Evolutionary conservation across 2,888 invertebrate species (phyloP), one percentile per base, ranked within the genome.

Genomic region (Protonemura montana): DNA sequence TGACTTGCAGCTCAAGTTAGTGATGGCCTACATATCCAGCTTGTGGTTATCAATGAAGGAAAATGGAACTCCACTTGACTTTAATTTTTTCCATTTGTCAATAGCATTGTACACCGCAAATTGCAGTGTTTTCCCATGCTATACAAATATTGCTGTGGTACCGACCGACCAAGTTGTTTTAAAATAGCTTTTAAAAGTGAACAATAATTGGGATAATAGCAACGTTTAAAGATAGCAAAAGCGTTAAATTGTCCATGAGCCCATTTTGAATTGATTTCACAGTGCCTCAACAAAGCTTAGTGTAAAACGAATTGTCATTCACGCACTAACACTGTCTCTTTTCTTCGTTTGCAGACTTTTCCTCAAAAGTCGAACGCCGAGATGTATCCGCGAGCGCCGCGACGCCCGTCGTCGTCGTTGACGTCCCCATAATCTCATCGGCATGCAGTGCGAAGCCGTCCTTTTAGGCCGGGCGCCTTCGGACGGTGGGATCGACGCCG

Each of bases 401-500:
- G 80, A 5, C 80, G 28, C 26, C 80, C 30, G 28, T 30, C n/a
- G 59, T 21, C 59, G 59, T 16, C 3, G 21, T 21, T 21, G 59
- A 59, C 59, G 59, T 1, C 59, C 1, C 59, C 59, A 10, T 59
- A 59, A 21, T 1, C 59, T 10, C 16, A 2, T 7, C 81, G 29
- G 0, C 16, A 84, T 86, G 86, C 87, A 89, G 86, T 89, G 89
- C 84, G 89, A 89, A 86, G 88, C 88, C 26, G 85, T 88, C 29
- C 88, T 89, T 7, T 87, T 89, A 13, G 89, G 89, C 21, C 87
- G 89, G 30, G 88, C 88, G 28, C 86, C 88, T 76, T 88, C 89
- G 42, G 88, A 88, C 80, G 89, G 89, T 25, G 88, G 89, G 3
- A 87, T 89, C 29, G 88, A 89, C 87, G 88, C 89, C 76, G 85